A percentile compares a stretch with the other conserved stretches of the same genome.
Evolutionary conservation across 2,888 invertebrate genomes (phyloP).

Genomic region (Hirtodrosophila confusa): DNA sequence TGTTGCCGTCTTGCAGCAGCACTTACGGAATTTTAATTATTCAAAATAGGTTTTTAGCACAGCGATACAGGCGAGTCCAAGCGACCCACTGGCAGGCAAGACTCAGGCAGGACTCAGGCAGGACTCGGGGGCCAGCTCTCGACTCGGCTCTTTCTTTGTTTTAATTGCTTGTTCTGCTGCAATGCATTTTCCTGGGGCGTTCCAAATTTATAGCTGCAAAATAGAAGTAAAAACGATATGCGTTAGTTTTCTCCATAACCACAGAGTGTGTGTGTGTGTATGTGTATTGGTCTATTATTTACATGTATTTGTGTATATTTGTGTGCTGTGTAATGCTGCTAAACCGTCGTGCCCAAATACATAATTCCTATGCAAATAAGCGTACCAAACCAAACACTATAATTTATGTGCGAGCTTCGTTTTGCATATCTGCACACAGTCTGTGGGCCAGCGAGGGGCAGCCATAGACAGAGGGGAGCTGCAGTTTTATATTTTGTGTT

Average conservation of each 20-base stretch:
- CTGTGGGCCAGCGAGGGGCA: not conserved
- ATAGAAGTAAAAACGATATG: slow-evolving; percentile 70
- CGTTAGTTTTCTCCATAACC: slow-evolving; percentile 70
- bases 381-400: slow-evolving; percentile 58
- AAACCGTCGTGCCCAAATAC: slow-evolving; percentile 74
- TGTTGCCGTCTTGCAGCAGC: slow-evolving; percentile 40
- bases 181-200: slow-evolving; percentile 75
- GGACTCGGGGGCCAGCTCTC: slow-evolving; percentile 1
- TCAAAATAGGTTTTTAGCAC: slow-evolving; percentile 76
- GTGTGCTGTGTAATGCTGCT: slow-evolving; percentile 69
- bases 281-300: not conserved
- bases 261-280: slow-evolving; percentile 39
- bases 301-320: slow-evolving; percentile 16
- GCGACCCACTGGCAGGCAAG: slow-evolving; percentile 15
- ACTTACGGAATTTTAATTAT: slow-evolving; percentile 77
- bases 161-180: slow-evolving; percentile 78
- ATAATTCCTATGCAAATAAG: slow-evolving; percentile 78
- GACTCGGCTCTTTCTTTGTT: slow-evolving; percentile 20
- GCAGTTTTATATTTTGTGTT: slow-evolving; percentile 10
- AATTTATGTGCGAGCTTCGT: slow-evolving; percentile 71
- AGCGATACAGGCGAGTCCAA: slow-evolving; percentile 27
- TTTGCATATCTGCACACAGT: slow-evolving; percentile 69
- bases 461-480: slow-evolving; percentile 14
- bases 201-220: slow-evolving; percentile 72
- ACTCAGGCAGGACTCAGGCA: slow-evolving; percentile 21